Evolutionary conservation across 2,797 vertebrate genomes (phyloP).

Genomic region (Melanotaenia pygmaea): DNA sequence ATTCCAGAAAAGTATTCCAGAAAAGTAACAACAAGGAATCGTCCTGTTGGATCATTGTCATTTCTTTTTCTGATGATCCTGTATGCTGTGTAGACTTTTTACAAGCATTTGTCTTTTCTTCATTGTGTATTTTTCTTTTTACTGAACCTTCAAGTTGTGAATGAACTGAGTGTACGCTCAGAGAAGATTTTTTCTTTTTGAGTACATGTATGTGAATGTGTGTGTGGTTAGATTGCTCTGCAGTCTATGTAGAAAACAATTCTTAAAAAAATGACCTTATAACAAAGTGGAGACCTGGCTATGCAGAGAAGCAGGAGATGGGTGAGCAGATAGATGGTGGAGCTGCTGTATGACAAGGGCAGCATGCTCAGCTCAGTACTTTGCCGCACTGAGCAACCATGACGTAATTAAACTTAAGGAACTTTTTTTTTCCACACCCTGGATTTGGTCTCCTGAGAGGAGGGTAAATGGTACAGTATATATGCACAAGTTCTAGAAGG

Average conservation of each 20-base stretch:
- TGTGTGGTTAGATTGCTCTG: conserved; percentile 44
- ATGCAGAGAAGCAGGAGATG: conserved; percentile 14
- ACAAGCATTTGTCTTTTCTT: conserved; percentile 52
- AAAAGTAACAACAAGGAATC: conserved; percentile 55
- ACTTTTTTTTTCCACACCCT: not conserved
- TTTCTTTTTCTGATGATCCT: conserved; percentile 42
- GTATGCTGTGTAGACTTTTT: conserved; percentile 57
- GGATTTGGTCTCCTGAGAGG: not conserved
- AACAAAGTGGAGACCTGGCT: conserved; percentile 20
- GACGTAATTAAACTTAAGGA: conserved; percentile 43
- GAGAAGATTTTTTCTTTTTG: conserved; percentile 34
- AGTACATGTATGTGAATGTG: conserved; percentile 41
- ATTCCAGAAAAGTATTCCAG: conserved; percentile 65
- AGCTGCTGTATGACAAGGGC: conserved; percentile 3
- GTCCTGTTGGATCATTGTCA: conserved; percentile 48
- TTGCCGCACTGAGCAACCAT: conserved; percentile 26
- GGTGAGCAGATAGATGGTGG: conserved; percentile 7
- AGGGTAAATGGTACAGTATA: not conserved
- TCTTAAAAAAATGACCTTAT: not conserved
- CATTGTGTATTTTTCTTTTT: conserved; percentile 55
- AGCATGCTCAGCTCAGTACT: conserved; percentile 5
- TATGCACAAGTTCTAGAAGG: too few relatives aligned
- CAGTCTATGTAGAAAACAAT: conserved; percentile 52
- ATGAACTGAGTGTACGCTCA: conserved; percentile 24
- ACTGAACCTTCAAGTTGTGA: conserved; percentile 37